These are phyloP conservation scores for Sebastes hubbsi DNA, from an alignment of 2,797 vertebrate species.

Conservation along the genomic window DNA sequence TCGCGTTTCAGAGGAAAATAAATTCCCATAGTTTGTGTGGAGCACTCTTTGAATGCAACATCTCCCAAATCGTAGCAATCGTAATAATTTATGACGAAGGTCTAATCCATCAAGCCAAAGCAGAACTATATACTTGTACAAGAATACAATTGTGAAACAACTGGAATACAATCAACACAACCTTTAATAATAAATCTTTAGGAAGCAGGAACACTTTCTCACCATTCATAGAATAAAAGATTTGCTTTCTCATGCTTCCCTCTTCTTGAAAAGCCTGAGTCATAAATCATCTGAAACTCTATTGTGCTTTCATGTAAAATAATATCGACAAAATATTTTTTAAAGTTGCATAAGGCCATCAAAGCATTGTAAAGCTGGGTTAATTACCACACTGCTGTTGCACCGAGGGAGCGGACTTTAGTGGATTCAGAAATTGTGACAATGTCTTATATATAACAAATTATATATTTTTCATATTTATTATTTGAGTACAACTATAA, in stretches of 20 bases:
- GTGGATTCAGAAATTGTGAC: constrained; percentile 1
- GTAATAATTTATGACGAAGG: constrained; percentile 58
- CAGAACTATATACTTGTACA: constrained; percentile 68
- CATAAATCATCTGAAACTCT: constrained; percentile 49
- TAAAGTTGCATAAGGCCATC: constrained; percentile 73
- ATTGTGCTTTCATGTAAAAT: constrained; percentile 73
- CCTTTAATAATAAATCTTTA: constrained; percentile 48
- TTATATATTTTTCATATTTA: background rate
- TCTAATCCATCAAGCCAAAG: constrained; percentile 69
- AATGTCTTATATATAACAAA: constrained; percentile 5
- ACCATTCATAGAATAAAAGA: constrained; percentile 30
- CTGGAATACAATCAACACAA: constrained; percentile 73
- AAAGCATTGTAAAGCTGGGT: constrained; percentile 59
- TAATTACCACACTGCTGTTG: constrained; percentile 32
- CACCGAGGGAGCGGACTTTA: background rate
- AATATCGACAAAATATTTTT: constrained; percentile 23
- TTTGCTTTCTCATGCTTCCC: constrained; percentile 12
- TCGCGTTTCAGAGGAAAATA: constrained; percentile 34
- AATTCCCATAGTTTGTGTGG: constrained; percentile 16
- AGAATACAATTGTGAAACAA: constrained; percentile 68
- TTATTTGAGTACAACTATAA: background rate
- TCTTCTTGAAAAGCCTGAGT: constrained; percentile 68
- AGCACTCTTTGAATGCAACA: constrained; percentile 33
- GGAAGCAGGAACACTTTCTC: constrained; percentile 50
- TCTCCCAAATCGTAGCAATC: constrained; percentile 44